phyloP scores from a whole-genome alignment of 1,140 invertebrate genomes.

The Dendroctonus valens region DNA sequence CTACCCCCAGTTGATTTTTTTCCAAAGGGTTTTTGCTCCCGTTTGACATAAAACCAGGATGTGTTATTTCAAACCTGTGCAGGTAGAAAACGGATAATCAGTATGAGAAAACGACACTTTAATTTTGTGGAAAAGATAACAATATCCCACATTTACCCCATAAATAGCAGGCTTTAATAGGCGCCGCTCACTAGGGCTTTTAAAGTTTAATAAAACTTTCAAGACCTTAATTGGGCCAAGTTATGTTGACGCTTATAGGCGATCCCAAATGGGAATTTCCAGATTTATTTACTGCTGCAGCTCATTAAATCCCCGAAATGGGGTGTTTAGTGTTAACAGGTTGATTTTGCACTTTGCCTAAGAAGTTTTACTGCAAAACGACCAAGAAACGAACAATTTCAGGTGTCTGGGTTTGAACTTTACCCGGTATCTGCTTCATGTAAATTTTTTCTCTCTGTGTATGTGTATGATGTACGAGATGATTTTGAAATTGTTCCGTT shows the following conservation, averaged over 20 bases:
- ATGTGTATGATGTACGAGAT: too few relatives aligned
- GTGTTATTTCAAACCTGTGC: background rate
- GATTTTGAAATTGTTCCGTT: too few relatives aligned
- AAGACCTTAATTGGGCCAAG: conserved; percentile 14
- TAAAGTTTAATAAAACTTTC: conserved; percentile 8
- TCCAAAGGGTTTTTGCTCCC: background rate
- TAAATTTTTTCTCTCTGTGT: too few relatives aligned
- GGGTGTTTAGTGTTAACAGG: conserved; percentile 14
- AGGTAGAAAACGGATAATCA: conserved; percentile 6
- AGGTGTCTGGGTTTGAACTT: too few relatives aligned
- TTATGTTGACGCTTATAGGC: conserved; percentile 18
- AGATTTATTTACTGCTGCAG: conserved; percentile 5
- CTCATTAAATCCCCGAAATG: conserved; percentile 9
- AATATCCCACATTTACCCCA: too few relatives aligned
- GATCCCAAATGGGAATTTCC: conserved; percentile 22
- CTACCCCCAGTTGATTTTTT: conserved; percentile 10
- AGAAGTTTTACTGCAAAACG: too few relatives aligned
- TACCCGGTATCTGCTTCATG: too few relatives aligned
- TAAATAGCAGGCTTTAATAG: too few relatives aligned
- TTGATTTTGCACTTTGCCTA: conserved; percentile 9
- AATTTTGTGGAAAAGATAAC: too few relatives aligned
- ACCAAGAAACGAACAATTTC: too few relatives aligned
- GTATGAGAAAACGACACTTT: too few relatives aligned
- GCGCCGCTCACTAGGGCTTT: too few relatives aligned
- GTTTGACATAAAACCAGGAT: background rate